These are phyloP conservation scores for Dromius quadrimaculatus DNA, from an alignment of 2,888 invertebrate genomes.

Conservation along the genomic window DNA sequence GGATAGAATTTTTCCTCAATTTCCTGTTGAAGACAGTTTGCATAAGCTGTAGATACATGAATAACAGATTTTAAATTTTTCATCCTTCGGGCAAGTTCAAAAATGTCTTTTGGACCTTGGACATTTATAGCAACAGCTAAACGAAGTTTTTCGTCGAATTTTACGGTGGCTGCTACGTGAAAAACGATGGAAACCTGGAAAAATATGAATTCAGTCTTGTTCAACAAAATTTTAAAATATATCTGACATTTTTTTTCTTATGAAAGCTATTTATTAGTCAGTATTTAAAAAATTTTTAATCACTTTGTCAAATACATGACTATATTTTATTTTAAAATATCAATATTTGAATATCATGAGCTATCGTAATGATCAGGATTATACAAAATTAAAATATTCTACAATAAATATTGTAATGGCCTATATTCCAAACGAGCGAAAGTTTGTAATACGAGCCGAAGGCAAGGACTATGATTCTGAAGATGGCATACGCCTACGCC, in stretches of 20 bases:
- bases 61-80: conserved; percentile 71
- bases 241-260: too few relatives aligned
- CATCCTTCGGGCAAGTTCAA: conserved; percentile 77
- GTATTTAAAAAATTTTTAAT: neutral
- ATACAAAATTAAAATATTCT: neutral
- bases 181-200: conserved; percentile 67
- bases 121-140: conserved; percentile 81
- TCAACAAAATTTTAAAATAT: neutral
- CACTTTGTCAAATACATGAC: neutral
- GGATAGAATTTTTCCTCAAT: conserved; percentile 72
- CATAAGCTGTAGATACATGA: conserved; percentile 73
- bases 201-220: neutral
- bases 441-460: too few relatives aligned
- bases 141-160: conserved; percentile 82
- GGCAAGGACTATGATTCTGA: too few relatives aligned
- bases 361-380: neutral
- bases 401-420: too few relatives aligned
- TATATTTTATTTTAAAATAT: neutral
- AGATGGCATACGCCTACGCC: too few relatives aligned
- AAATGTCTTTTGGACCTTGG: conserved; percentile 74
- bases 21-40: conserved; percentile 67
- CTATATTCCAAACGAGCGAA: too few relatives aligned
- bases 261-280: neutral
- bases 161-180: conserved; percentile 72
- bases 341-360: neutral